These are phyloP conservation scores for Puma concolor DNA, from an alignment of 2,113 vertebrate genomes.

Conservation along the genomic window DNA sequence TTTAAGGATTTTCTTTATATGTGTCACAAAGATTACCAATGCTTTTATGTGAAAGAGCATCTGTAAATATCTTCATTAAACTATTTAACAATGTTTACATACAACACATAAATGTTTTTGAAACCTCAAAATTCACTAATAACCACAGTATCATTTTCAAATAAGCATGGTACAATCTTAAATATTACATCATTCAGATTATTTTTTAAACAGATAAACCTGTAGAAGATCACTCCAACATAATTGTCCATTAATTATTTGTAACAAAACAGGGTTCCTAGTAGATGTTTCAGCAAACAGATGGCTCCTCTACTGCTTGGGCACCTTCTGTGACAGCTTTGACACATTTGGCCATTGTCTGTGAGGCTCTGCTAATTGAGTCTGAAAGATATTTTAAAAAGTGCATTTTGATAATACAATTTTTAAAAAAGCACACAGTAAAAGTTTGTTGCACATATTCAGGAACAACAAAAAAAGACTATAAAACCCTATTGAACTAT, in stretches of 20 bases:
- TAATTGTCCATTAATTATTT: slow-evolving; percentile 64
- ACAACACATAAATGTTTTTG: slow-evolving; percentile 66
- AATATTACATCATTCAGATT: slow-evolving; percentile 67
- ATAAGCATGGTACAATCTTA: slow-evolving; percentile 67
- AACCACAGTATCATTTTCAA: slow-evolving; percentile 70
- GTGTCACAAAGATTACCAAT: slow-evolving; percentile 20
- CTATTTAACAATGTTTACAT: slow-evolving; percentile 80
- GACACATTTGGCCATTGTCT: slow-evolving; percentile 99
- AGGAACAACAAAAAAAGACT: background rate
- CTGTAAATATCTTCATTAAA: slow-evolving; percentile 60
- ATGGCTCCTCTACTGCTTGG: slow-evolving; percentile 94
- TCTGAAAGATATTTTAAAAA: slow-evolving; percentile 87
- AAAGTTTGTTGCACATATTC: slow-evolving; percentile 25
- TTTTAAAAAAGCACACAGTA: background rate
- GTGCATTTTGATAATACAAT: slow-evolving; percentile 33
- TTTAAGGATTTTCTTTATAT: slow-evolving; percentile 61
- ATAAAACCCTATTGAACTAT: background rate
- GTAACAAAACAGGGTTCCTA: slow-evolving; percentile 56
- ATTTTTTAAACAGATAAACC: slow-evolving; percentile 70
- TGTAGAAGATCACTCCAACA: slow-evolving; percentile 49
- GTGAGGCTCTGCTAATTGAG: slow-evolving; percentile 96
- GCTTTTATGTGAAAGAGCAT: slow-evolving; percentile 55
- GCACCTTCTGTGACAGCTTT: slow-evolving; percentile 97
- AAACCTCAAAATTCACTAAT: slow-evolving; percentile 58
- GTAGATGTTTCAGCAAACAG: slow-evolving; percentile 89